Base-by-base conservation (phyloP, 64 coral and sea anemone species). In the Astreopora myriophthalma region DNA sequence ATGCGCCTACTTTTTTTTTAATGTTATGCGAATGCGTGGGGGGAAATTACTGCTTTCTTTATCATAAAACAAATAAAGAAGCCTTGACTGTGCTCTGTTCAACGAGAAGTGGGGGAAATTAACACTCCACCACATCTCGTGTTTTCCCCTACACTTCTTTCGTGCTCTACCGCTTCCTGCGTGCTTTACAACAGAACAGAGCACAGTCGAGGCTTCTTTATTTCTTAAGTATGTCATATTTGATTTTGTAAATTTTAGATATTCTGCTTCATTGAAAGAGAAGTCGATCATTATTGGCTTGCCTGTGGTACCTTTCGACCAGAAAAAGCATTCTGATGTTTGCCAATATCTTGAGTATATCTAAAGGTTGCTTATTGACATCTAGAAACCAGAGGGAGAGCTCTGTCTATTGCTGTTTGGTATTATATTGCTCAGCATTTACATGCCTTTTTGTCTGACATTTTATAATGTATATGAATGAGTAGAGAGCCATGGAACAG, bases 281-380 rank as follows among this genome's bases (percentile, higher is more conserved):
- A 95, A 95, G 52, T 95, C 93, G 16, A 37, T 40, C 1, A 85
- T 95, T 9, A 42, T 95, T 62, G 82, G 71, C 14, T 19, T 95
- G 0, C 93, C 93, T 39, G 72, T 95, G 36, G 20, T 55, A 48
- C 88, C 93, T 29, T 91, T 80, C n/a, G 86, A 95, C 60, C 93
- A 90, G 34, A 69, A 79, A 8, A 90, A 86, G 46, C 88, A 91
- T 80, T 86, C 93, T 29, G 88, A 95, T 79, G 93, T 95, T 17
- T 78, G 73, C 39, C 79, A 90, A 24, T 95, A 90, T 49, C 81
- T 91, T 27, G 57, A 91, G 24, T 36, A 79, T 31, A 17, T 95
- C 5, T 58, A 95, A 77, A 64, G 77, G 3, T 75, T 95, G 64
- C 36, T 95, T 14, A 8, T 69, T 86, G 61, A 86, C 79, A 74